Percentiles rank a stretch among this genome's conserved stretches.
These are phyloP conservation scores for Platypus cylindrus DNA, from an alignment of 2,888 invertebrate species.

Conservation along the genomic window DNA sequence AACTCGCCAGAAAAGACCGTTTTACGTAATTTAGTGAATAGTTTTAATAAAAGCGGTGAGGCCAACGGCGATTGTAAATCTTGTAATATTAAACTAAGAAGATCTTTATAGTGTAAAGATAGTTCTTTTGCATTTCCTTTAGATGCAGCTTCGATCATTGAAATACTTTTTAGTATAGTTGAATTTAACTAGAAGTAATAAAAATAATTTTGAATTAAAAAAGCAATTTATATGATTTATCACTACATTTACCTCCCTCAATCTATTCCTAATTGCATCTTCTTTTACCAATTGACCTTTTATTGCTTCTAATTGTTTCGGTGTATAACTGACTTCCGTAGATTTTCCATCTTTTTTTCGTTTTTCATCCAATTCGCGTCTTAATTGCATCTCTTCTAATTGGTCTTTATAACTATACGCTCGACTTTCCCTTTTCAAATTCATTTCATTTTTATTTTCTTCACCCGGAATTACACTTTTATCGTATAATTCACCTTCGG, in stretches of 20 bases:
- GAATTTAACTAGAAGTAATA: constrained; percentile 29
- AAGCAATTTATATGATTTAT: neutral
- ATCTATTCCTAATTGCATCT: constrained; percentile 54
- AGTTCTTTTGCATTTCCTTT: constrained; percentile 41
- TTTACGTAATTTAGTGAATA: constrained; percentile 48
- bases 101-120: constrained; percentile 42
- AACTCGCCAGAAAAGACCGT: constrained; percentile 40
- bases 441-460: constrained; percentile 42
- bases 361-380: constrained; percentile 88
- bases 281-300: constrained; percentile 81
- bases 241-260: constrained; percentile 42
- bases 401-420: constrained; percentile 95
- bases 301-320: constrained; percentile 87
- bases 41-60: constrained; percentile 50
- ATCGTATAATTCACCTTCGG: constrained; percentile 84
- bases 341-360: constrained; percentile 65
- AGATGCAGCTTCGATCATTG: constrained; percentile 39
- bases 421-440: constrained; percentile 91
- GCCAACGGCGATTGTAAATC: constrained; percentile 67
- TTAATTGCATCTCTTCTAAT: constrained; percentile 81
- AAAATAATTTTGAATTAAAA: constrained; percentile 1
- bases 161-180: constrained; percentile 36
- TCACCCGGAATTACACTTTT: constrained; percentile 62
- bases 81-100: constrained; percentile 44
- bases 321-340: constrained; percentile 58